Evolutionary conservation across 2,888 invertebrate genomes (phyloP).

Genomic region (Eilema caniola): DNA sequence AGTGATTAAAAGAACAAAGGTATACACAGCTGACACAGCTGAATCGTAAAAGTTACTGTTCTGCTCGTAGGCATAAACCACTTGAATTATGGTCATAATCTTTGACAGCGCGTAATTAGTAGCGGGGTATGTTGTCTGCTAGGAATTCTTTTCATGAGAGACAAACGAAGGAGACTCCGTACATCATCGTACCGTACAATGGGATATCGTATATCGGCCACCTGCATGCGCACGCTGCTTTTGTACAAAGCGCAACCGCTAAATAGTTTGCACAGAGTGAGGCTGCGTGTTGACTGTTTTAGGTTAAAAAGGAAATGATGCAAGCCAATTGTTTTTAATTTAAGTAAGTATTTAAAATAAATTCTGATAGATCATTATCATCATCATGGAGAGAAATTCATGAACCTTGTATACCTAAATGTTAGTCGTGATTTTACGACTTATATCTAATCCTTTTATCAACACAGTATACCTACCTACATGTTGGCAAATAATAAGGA

Average conservation of each 20-base stretch:
- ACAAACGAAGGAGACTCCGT: slow-evolving; percentile 78
- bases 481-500: not conserved
- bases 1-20: not conserved
- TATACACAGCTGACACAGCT: not conserved
- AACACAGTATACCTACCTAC: not conserved
- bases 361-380: not conserved
- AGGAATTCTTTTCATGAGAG: slow-evolving; percentile 83
- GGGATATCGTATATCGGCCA: slow-evolving; percentile 85
- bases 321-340: not conserved
- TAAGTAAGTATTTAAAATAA: not conserved
- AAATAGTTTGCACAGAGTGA: slow-evolving; percentile 33
- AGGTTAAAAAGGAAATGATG: not conserved
- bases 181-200: slow-evolving; percentile 72
- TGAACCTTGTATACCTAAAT: not conserved
- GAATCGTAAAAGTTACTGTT: not conserved
- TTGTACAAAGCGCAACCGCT: slow-evolving; percentile 54
- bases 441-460: not conserved
- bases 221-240: slow-evolving; percentile 80
- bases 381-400: too few relatives aligned
- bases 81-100: slow-evolving; percentile 50
- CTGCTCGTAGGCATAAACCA: slow-evolving; percentile 23
- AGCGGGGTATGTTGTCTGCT: slow-evolving; percentile 81
- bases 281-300: slow-evolving; percentile 31
- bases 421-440: too few relatives aligned
- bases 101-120: slow-evolving; percentile 80